Evolutionary conservation across 2,888 invertebrate genomes (phyloP).

Genomic region (Rhaphigaster nebulosa): DNA sequence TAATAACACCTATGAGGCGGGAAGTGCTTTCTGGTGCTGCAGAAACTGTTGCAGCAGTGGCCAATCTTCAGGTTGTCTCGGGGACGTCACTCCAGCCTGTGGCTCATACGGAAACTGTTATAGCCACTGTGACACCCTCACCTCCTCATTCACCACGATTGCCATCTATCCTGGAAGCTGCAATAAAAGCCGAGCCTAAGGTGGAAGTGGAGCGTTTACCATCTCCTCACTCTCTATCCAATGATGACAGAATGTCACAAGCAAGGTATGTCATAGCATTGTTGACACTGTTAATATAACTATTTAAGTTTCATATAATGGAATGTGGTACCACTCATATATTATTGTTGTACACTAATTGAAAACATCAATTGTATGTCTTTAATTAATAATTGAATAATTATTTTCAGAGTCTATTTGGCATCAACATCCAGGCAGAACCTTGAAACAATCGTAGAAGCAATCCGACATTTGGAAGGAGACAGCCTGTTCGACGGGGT

Average conservation of each 20-base stretch:
- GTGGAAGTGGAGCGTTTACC: slow-evolving; percentile 76
- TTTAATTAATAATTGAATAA: neutral
- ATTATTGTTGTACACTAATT: too few species aligned
- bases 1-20: slow-evolving; percentile 61
- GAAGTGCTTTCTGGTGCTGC: slow-evolving; percentile 65
- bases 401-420: slow-evolving; percentile 71
- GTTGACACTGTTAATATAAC: neutral
- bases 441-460: slow-evolving; percentile 97
- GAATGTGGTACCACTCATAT: too few species aligned
- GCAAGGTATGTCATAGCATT: slow-evolving; percentile 65
- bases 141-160: slow-evolving; percentile 68
- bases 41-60: slow-evolving; percentile 69
- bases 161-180: slow-evolving; percentile 85
- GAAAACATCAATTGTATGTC: neutral
- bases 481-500: slow-evolving; percentile 82
- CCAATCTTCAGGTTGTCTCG: slow-evolving; percentile 68
- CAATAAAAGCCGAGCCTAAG: slow-evolving; percentile 89
- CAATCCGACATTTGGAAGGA: slow-evolving; percentile 97
- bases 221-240: slow-evolving; percentile 65
- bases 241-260: slow-evolving; percentile 70
- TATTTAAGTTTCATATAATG: neutral
- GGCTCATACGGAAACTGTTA: slow-evolving; percentile 66
- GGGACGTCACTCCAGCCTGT: slow-evolving; percentile 65
- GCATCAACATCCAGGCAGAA: slow-evolving; percentile 90
- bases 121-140: slow-evolving; percentile 64